A percentile compares a stretch with the other conserved stretches of the same genome.
Conservation (phyloP, 2,113 vertebrate genomes). For the Pholis gunnellus region DNA sequence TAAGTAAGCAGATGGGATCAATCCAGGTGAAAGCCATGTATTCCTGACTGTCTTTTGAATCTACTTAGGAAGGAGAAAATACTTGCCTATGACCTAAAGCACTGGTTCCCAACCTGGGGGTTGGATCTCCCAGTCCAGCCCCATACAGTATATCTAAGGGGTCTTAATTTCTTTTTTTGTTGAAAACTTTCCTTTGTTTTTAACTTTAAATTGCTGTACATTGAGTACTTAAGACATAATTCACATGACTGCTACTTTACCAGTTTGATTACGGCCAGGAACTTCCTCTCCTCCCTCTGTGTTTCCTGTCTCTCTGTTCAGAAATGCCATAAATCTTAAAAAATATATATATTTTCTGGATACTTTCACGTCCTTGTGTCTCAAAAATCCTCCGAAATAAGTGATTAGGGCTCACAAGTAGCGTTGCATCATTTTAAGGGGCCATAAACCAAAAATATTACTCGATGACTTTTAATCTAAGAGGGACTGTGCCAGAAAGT, state of each 20-base stretch:
- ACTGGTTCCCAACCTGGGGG: neutral
- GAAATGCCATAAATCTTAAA: too few species aligned
- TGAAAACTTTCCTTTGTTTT: neutral
- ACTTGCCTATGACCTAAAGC: neutral
- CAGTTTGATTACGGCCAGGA: neutral
- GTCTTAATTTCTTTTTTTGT: too few species aligned
- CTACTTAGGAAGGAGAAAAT: conserved; percentile 4
- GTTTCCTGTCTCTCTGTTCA: neutral
- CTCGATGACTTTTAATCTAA: neutral
- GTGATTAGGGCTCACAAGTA: neutral
- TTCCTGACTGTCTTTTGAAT: neutral
- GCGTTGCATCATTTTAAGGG: neutral
- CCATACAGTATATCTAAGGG: too few species aligned
- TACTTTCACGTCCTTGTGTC: neutral
- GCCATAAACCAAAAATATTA: neutral
- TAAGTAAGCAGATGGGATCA: neutral
- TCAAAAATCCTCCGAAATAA: neutral
- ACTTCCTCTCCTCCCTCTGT: neutral
- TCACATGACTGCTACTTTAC: neutral
- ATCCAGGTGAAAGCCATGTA: neutral
- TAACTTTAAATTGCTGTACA: neutral
- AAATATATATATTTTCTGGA: neutral
- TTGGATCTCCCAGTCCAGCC: neutral
- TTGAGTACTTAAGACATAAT: neutral
- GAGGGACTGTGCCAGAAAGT: neutral